These are phyloP conservation scores for Heliconius hermathena DNA, from an alignment of 1,140 invertebrate genomes.

Conservation along the genomic window DNA sequence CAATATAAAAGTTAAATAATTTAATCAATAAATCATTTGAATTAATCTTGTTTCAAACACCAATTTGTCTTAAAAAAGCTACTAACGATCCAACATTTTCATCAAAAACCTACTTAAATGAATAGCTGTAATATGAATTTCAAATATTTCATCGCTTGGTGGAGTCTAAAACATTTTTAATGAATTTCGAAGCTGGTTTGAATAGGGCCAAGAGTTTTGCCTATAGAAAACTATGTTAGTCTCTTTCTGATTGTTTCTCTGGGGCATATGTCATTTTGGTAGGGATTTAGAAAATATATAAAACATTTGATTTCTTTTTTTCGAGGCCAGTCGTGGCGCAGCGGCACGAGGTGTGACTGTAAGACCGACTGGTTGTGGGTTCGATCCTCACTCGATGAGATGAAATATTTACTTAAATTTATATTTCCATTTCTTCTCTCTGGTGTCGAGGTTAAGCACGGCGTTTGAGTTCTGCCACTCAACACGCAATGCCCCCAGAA, in stretches of 20 bases:
- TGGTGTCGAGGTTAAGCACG: too few relatives aligned
- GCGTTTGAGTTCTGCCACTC: too few relatives aligned
- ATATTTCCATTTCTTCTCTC: too few relatives aligned
- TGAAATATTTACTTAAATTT: too few relatives aligned
- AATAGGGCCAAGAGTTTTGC: background rate
- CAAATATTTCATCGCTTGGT: background rate
- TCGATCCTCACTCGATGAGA: too few relatives aligned
- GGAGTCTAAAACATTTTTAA: background rate
- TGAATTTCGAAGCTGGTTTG: background rate
- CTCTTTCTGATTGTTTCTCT: background rate
- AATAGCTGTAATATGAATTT: background rate
- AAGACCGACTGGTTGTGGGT: too few relatives aligned
- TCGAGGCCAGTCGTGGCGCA: too few relatives aligned
- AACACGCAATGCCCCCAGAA: too few relatives aligned
- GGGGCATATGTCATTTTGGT: background rate
- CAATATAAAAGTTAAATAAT: too few relatives aligned
- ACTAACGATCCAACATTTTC: conserved; percentile 4
- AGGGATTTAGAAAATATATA: too few relatives aligned
- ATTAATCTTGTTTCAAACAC: background rate
- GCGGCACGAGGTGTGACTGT: too few relatives aligned
- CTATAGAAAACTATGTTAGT: background rate
- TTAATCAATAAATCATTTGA: background rate
- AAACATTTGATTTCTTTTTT: too few relatives aligned
- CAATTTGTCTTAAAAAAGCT: background rate
- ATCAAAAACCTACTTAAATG: background rate